These are phyloP conservation scores for Tachysurus vachellii DNA, from an alignment of 2,113 vertebrate species.

Conservation along the genomic window DNA sequence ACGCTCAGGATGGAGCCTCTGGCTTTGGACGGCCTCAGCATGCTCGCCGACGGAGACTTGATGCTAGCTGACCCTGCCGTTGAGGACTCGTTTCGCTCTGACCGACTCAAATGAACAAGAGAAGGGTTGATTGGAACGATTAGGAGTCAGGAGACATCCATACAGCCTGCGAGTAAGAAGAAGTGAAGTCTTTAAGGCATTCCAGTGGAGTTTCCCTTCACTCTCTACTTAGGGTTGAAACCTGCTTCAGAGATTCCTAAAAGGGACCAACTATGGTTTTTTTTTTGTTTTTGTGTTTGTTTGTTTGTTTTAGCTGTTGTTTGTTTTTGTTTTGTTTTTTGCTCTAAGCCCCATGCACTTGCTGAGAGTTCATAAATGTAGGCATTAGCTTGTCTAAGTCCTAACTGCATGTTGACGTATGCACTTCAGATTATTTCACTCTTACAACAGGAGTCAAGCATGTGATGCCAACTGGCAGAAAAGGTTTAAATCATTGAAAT, in stretches of 20 bases:
- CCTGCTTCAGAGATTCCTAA: slow-evolving; percentile 33
- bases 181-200: slow-evolving; percentile 34
- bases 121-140: neutral
- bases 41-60: slow-evolving; percentile 85
- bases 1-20: slow-evolving; percentile 82
- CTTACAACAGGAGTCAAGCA: slow-evolving; percentile 44
- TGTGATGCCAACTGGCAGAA: slow-evolving; percentile 44
- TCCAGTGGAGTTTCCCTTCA: slow-evolving; percentile 36
- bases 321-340: neutral
- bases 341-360: slow-evolving; percentile 59
- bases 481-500: slow-evolving; percentile 6
- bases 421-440: slow-evolving; percentile 51
- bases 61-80: slow-evolving; percentile 86
- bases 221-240: slow-evolving; percentile 25
- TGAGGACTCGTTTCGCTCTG: slow-evolving; percentile 89
- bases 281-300: neutral
- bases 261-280: slow-evolving; percentile 43
- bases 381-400: slow-evolving; percentile 62
- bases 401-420: slow-evolving; percentile 59
- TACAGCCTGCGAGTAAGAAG: neutral
- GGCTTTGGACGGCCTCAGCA: slow-evolving; percentile 80
- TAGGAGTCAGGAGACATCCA: neutral
- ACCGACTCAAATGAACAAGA: slow-evolving; percentile 82
- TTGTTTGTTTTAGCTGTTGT: slow-evolving; percentile 14
- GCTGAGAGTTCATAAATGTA: slow-evolving; percentile 52